Base-by-base conservation (phyloP, 2,888 invertebrate species). In the Volucella inflata region DNA sequence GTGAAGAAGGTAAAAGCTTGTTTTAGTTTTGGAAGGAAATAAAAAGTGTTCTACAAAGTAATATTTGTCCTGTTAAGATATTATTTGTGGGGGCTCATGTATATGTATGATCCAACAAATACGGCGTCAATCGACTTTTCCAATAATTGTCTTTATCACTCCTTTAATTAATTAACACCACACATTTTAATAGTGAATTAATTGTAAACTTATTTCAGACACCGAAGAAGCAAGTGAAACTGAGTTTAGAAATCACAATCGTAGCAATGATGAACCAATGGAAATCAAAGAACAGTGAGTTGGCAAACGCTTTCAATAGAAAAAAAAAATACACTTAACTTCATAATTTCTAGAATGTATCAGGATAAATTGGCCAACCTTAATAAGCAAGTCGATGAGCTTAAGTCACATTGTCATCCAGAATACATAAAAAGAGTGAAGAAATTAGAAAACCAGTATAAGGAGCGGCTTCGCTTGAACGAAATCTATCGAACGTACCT, bases 221-320 rank as follows among this genome's bases (percentile, higher is more conserved):
- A 30, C 30, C 6, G 98, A 98, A 92, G 98, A 98, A 93, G 98
- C 98, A 0, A 98, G 98, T 92, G 98, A 98, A 92, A 97, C 97
- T n/a, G 98, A 98, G 89, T 95, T 96, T 92, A 95, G 96, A 50
- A 95, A 96, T 55, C 90, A 89, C 9, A 88, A 88, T 72, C 89
- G 90, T 11, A 89, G 87, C 87, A 90, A 91, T 83, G 90, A 91
- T 87, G 89, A 89, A 62, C 89, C 89, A 10, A 87, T 89, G 76
- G 92, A 92, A 84, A 89, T 92, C 0, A 92, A 92, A 87, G 92
- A 92, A 87, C 92, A 92, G 92, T 92, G 88, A 89, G 90, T 85
- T 21, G 4, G 9, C 51, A 51, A 57, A 14, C 12, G 3, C 8
- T 59, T 44, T 40, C 9, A 14, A 16, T 38, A 17, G 16, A n/a